phyloP scores from a whole-genome alignment of 2,797 vertebrate genomes.

The Esox lucius region DNA sequence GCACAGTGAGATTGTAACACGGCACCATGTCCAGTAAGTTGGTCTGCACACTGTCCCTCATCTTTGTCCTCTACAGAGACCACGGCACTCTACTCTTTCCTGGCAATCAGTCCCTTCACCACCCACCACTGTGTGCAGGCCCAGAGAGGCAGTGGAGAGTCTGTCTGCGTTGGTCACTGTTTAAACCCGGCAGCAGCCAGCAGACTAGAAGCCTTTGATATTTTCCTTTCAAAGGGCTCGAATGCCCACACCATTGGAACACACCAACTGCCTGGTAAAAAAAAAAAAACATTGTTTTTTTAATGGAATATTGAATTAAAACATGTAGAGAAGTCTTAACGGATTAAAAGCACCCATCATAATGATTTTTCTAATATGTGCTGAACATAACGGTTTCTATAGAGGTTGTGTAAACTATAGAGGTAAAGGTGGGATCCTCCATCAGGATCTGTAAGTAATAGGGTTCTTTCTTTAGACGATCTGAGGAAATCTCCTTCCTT shows the following conservation, averaged over 20 bases:
- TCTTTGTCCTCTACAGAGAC: conserved; percentile 58
- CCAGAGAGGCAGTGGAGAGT: conserved; percentile 65
- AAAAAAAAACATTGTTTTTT: conserved; percentile 51
- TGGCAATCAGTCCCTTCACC: conserved; percentile 77
- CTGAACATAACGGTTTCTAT: conserved; percentile 42
- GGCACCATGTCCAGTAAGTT: conserved; percentile 38
- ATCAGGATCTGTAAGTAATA: conserved; percentile 76
- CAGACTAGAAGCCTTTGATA: conserved; percentile 73
- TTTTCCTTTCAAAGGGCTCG: conserved; percentile 75
- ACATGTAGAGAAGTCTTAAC: conserved; percentile 51
- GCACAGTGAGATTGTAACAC: conserved; percentile 29
- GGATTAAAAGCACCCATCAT: conserved; percentile 44
- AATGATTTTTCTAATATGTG: conserved; percentile 60
- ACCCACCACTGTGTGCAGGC: conserved; percentile 73
- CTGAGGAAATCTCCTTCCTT: conserved; percentile 93
- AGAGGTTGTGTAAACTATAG: conserved; percentile 55
- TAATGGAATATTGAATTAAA: conserved; percentile 43
- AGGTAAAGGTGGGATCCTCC: conserved; percentile 70
- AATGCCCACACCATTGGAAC: conserved; percentile 66
- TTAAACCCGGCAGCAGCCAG: conserved; percentile 67
- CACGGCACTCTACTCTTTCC: conserved; percentile 64
- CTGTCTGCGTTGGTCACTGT: conserved; percentile 60
- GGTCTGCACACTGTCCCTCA: conserved; percentile 55
- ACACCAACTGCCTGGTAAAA: conserved; percentile 53
- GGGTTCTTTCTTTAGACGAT: conserved; percentile 78